Percentiles rank a stretch among this genome's conserved stretches.
Evolutionary conservation across 1,140 invertebrate species (phyloP).

Genomic region (Phthorimaea operculella): DNA sequence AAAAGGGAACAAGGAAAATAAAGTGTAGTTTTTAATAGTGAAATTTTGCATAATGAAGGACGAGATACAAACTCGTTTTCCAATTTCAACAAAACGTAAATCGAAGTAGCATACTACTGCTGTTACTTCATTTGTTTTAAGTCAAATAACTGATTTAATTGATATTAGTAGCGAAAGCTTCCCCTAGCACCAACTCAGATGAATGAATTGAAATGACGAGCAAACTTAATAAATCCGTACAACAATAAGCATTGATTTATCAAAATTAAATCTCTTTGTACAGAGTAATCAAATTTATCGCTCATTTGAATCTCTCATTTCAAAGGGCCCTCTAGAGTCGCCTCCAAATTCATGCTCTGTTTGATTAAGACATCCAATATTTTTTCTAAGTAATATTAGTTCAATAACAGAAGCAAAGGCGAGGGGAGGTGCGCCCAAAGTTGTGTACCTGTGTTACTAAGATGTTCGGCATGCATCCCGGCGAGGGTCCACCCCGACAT

Average conservation of each 20-base stretch:
- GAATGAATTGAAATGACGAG: conserved; percentile 17
- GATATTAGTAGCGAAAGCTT: not conserved
- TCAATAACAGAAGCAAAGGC: not conserved
- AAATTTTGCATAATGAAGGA: too few species aligned
- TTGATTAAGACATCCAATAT: conserved; percentile 12
- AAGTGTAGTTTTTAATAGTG: too few species aligned
- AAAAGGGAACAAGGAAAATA: too few species aligned
- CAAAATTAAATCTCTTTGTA: conserved; percentile 65
- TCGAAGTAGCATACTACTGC: too few species aligned
- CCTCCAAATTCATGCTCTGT: conserved; percentile 35
- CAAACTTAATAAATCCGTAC: conserved; percentile 50
- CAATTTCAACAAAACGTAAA: too few species aligned
- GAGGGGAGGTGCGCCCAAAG: not conserved
- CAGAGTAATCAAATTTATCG: conserved; percentile 63
- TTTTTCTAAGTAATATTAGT: conserved; percentile 1
- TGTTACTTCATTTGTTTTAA: too few species aligned
- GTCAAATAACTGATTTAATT: not conserved
- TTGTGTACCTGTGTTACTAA: conserved; percentile 12
- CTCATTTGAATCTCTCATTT: conserved; percentile 57
- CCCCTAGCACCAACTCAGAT: conserved; percentile 3
- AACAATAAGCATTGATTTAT: conserved; percentile 62
- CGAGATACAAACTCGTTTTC: too few species aligned
- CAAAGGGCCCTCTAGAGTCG: conserved; percentile 43
- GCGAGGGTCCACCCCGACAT: conserved; percentile 40
- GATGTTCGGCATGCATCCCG: conserved; percentile 22